A percentile compares a stretch with the other conserved stretches of the same genome.
Evolutionary conservation across 2,797 vertebrate genomes (phyloP).

Genomic region (Coracias cyanogaster): DNA sequence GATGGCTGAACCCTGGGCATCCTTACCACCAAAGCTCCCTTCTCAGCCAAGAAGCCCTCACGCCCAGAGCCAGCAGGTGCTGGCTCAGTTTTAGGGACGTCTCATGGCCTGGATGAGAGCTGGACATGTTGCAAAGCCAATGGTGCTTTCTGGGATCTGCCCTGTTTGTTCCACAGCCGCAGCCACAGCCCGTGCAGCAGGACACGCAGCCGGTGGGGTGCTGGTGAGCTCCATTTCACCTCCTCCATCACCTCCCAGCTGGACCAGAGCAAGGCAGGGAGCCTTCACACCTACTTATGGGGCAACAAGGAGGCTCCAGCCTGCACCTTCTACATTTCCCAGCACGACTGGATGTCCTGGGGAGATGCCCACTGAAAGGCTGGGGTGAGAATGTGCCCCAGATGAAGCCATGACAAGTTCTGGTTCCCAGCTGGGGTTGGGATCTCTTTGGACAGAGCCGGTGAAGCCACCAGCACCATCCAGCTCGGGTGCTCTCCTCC

Average conservation of each 20-base stretch:
- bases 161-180: background rate
- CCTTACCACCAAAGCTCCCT: background rate
- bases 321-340: background rate
- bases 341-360: rapidly evolving
- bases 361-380: background rate
- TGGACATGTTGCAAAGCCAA: background rate
- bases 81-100: background rate
- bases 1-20: background rate
- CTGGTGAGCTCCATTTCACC: background rate
- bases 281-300: rapidly evolving
- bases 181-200: rapidly evolving
- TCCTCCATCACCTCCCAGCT: background rate
- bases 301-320: background rate
- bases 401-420: rapidly evolving
- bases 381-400: background rate
- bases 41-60: background rate
- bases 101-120: background rate
- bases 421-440: background rate
- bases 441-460: background rate
- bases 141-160: background rate
- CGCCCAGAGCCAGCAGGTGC: background rate
- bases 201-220: rapidly evolving
- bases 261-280: background rate
- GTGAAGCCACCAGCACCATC: background rate
- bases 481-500: rapidly evolving